Conservation (phyloP, 2,797 vertebrate species). For the Micromesistius poutassou region DNA sequence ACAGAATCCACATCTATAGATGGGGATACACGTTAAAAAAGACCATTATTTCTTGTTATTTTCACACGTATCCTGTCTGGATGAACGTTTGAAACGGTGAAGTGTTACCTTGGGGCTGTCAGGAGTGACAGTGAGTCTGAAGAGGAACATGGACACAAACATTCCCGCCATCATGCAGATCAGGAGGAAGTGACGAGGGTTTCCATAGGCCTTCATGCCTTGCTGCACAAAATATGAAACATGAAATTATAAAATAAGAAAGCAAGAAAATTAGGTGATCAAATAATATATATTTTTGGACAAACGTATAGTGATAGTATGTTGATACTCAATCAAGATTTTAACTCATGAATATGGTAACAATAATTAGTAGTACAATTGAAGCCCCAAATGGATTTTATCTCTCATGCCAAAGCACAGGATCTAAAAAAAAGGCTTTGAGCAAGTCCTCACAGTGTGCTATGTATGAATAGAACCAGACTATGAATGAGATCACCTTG, state of each 20-base stretch:
- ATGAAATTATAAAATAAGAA: not conserved
- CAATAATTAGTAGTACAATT: not conserved
- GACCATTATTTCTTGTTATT: not conserved
- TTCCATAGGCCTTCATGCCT: conserved; percentile 80
- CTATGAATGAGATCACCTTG: conserved; percentile 83
- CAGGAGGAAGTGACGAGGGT: conserved; percentile 86
- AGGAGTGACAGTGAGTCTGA: conserved; percentile 84
- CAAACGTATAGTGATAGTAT: not conserved
- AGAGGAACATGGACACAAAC: conserved; percentile 88
- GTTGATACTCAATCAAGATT: not conserved
- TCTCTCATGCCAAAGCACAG: not conserved
- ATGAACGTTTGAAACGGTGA: not conserved
- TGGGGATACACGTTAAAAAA: not conserved
- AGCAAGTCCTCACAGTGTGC: not conserved
- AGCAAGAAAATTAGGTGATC: not conserved
- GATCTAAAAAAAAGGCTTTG: not conserved
- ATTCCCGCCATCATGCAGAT: conserved; percentile 95
- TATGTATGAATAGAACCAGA: too few relatives aligned
- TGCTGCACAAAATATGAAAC: conserved; percentile 65
- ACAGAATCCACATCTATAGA: conserved; percentile 89
- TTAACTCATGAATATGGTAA: not conserved
- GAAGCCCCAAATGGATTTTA: not conserved
- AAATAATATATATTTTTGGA: not conserved
- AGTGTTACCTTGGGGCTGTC: conserved; percentile 85
- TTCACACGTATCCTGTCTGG: not conserved